phyloP scores from a whole-genome alignment of 2,888 invertebrate genomes.

The Drosophila basisetae region DNA sequence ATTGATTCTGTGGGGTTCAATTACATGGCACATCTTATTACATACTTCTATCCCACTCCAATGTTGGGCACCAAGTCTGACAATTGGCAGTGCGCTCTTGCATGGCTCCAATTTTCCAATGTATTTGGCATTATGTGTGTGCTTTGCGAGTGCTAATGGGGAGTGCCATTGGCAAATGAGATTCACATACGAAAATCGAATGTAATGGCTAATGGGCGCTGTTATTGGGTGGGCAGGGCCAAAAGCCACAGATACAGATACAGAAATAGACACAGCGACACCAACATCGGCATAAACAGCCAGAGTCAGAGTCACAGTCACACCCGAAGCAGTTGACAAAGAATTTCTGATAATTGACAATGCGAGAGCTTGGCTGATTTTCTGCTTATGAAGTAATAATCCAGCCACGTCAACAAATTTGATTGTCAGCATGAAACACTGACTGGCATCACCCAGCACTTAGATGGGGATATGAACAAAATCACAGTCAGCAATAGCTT shows the following conservation, averaged over 20 bases:
- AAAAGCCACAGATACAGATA: constrained; percentile 22
- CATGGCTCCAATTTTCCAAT: constrained; percentile 51
- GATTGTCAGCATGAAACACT: constrained; percentile 75
- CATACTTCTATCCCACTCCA: not conserved
- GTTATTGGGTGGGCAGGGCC: constrained; percentile 49
- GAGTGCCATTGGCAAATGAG: constrained; percentile 75
- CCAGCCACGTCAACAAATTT: constrained; percentile 81
- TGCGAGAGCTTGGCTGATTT: constrained; percentile 55
- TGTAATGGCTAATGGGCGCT: constrained; percentile 71
- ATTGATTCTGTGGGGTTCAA: constrained; percentile 57
- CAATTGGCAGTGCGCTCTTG: constrained; percentile 25
- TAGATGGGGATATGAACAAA: constrained; percentile 40
- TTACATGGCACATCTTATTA: constrained; percentile 51
- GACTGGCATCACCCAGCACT: constrained; percentile 42
- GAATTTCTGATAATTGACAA: constrained; percentile 79
- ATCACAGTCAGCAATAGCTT: constrained; percentile 65
- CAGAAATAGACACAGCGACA: constrained; percentile 21
- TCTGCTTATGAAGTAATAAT: constrained; percentile 81
- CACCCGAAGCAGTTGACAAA: constrained; percentile 59
- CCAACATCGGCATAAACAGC: constrained; percentile 7
- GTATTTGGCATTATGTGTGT: constrained; percentile 68
- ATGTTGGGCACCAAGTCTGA: not conserved
- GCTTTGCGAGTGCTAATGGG: constrained; percentile 69
- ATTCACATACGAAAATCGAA: constrained; percentile 76
- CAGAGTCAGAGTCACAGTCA: constrained; percentile 11